Evolutionary conservation across 1,140 invertebrate genomes (phyloP), one percentile per base, ranked within the genome.

Genomic region (Nomia melanderi): DNA sequence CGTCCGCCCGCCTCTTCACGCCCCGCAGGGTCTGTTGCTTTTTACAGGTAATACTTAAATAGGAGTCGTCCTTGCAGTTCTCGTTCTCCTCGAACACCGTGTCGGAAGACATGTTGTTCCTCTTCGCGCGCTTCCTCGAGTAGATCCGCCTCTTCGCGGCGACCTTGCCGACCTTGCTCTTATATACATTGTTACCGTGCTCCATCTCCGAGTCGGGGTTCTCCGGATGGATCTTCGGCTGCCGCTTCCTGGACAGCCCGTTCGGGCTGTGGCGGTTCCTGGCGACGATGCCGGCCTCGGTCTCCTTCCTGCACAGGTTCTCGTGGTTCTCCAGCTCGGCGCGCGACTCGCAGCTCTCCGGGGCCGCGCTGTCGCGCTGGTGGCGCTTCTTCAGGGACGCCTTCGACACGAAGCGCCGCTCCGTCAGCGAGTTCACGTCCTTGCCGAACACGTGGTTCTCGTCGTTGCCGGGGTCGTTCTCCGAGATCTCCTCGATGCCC

Each of bases 61-160:
- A 89, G 31, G 79, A 64, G 27, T 89, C 88, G 3, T 90, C 90
- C 73, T 90, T 90, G 66, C 87, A 90, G 56, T 90, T 90, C 69
- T 91, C 88, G 27, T 88, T 44, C 12, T 44, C 84, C 27, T 90
- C 90, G 54, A 82, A 82, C n/a, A 87, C 78, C 0, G 85, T 57
- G 60, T 89, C 85, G 9, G 87, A 66, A 11, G 85, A 71, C 0
- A 75, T 54, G 1, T 82, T 84, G n/a, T 62, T 79, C n/a, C 75
- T 72, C 50, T 77, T 88, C 53, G 79, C 82, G 1, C 87, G 72
- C 54, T 86, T 91, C 8, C 75, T 87, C 7, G 85, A 81, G 6
- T 77, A 75, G 17, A 82, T 77, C 8, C 83, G 82, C 69, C 67
- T 87, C 25, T 83, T 82, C 23, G 83, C 73, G 0, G 56, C 62